Conservation (phyloP, 2,797 vertebrate species). For the Philypnodon macrostomus region DNA sequence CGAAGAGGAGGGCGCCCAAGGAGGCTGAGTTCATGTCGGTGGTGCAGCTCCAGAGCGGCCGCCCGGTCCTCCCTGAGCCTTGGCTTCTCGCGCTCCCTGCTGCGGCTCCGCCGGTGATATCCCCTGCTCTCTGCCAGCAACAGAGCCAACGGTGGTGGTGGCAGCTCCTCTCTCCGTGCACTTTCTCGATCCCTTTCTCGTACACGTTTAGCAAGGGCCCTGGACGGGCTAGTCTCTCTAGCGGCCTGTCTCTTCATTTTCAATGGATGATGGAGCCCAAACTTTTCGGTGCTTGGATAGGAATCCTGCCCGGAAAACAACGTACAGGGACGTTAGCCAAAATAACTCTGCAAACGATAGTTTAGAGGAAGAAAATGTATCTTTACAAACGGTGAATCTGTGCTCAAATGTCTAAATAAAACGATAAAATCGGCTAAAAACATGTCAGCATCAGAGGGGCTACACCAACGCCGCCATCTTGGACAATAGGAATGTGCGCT, state of each 20-base stretch:
- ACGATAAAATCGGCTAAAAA: constrained; percentile 57
- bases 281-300: constrained; percentile 63
- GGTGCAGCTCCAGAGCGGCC: constrained; percentile 69
- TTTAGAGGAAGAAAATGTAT: constrained; percentile 6
- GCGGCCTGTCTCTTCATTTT: constrained; percentile 93
- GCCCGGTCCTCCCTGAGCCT: constrained; percentile 69
- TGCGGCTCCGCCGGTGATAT: constrained; percentile 77
- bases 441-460: constrained; percentile 59
- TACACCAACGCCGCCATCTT: constrained; percentile 86
- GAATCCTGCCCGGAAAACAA: constrained; percentile 39
- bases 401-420: constrained; percentile 21
- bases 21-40: constrained; percentile 76
- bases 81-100: constrained; percentile 78
- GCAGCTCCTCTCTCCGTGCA: constrained; percentile 68
- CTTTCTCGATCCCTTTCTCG: constrained; percentile 78
- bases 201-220: constrained; percentile 79
- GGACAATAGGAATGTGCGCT: constrained; percentile 93
- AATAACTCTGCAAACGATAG: constrained; percentile 12
- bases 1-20: constrained; percentile 72
- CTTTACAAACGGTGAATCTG: neutral
- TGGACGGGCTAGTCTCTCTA: constrained; percentile 84
- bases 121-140: constrained; percentile 74
- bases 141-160: constrained; percentile 67
- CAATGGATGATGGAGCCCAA: constrained; percentile 64
- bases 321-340: constrained; percentile 27